Base-by-base conservation (phyloP, 2,797 vertebrate genomes). In the Thunnus albacares region DNA sequence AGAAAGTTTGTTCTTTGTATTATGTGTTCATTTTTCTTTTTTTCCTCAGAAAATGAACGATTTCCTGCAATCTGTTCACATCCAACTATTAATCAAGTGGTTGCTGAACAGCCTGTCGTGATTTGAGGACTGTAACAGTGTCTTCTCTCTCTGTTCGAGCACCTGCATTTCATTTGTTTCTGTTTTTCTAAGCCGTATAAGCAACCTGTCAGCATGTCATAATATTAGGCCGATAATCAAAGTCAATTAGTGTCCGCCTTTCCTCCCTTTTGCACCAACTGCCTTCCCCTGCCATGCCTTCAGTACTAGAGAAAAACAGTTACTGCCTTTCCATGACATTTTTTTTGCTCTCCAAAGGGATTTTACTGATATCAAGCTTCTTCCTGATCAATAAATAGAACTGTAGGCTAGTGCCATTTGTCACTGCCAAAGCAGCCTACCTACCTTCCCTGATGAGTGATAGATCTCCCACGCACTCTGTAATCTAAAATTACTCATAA, bases 211-310 rank as follows among this genome's bases (percentile, higher is more conserved):
- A 95, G 94, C 89, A 92, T 95, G 93, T 94, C 95, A 97, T 94
- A 95, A 96, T 96, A 97, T 97, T 96, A 96, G 94, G 87, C 87
- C 92, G 96, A 96, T 97, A 95, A 97, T 97, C 95, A 97, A 96
- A 96, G 94, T 96, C 96, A 96, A 96, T 96, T 96, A 97, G 35
- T 33, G 15, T 45, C 56, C 7, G 20, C 14, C n/a, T 62, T 55
- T 10, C 33, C 38, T 75, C 49, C 38, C 35, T 67, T 82, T 60
- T 59, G 15, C 52, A 64, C 18, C 6, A 6, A 56, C 91, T 93
- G 90, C 20, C 93, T 90, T 90, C 51, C 22, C 86, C 89, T 93
- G 87, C 86, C 87, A 87, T 89, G 75, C 75, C 49, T 87, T 82
- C 91, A 85, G 69, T 81, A 75, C 18, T 33, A 68, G 4, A 41